phyloP scores from a whole-genome alignment of 2,888 invertebrate species.

The Cybosia mesomella region DNA sequence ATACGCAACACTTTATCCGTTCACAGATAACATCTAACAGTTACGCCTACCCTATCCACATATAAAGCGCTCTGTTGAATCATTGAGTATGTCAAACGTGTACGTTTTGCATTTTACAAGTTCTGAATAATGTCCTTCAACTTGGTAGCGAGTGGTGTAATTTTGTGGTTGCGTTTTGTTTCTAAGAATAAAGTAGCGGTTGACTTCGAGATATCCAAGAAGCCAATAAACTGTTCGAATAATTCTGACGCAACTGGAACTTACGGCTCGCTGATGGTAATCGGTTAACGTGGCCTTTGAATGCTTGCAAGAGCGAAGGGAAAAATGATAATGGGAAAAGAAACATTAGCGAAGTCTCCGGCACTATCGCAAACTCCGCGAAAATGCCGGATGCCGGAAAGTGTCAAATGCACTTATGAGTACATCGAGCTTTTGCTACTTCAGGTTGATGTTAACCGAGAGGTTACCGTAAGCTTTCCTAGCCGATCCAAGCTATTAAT shows the following conservation, averaged over 20 bases:
- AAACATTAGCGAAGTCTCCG: neutral
- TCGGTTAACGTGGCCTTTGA: no score
- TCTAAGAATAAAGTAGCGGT: conserved; percentile 8
- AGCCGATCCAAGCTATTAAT: neutral
- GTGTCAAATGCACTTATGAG: no score
- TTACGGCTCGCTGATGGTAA: neutral
- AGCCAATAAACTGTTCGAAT: neutral
- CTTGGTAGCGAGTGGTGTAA: conserved; percentile 28
- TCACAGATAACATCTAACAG: conserved; percentile 33
- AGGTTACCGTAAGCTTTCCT: neutral
- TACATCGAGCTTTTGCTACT: neutral
- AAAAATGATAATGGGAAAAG: neutral
- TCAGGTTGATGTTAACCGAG: neutral
- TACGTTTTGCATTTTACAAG: conserved; percentile 55
- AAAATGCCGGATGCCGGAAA: no score
- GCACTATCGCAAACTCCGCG: neutral
- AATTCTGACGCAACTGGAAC: neutral
- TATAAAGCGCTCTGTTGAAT: conserved; percentile 12
- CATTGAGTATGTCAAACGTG: conserved; percentile 53
- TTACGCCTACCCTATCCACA: conserved; percentile 34
- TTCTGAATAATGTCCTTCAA: conserved; percentile 53
- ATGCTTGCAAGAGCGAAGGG: no score
- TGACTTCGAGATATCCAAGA: neutral
- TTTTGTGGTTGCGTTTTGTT: conserved; percentile 7
- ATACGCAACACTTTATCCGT: conserved; percentile 3